phyloP scores from a whole-genome alignment of 2,113 vertebrate species.

The Oncorhynchus mykiss region DNA sequence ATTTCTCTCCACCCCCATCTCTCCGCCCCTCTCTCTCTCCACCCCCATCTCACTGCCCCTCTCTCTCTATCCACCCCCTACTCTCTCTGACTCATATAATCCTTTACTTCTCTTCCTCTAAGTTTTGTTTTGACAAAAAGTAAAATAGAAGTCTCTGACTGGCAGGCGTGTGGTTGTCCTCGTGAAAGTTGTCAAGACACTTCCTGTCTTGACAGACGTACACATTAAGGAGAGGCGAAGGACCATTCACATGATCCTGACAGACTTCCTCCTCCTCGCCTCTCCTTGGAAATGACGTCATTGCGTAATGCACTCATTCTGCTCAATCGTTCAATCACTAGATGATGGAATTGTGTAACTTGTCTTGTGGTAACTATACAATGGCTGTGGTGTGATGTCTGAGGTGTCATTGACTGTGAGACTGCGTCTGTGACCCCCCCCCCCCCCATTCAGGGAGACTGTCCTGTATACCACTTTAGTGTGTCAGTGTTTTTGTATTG shows the following conservation, averaged over 20 bases:
- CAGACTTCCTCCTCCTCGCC: background rate
- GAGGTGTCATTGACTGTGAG: background rate
- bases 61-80: no score
- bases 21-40: no score
- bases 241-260: slow-evolving; percentile 10
- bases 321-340: slow-evolving; percentile 5
- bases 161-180: background rate
- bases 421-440: background rate
- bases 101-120: no score
- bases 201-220: background rate
- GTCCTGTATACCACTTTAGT: background rate
- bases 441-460: background rate
- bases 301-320: slow-evolving; percentile 19
- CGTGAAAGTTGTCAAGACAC: background rate
- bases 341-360: background rate
- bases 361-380: background rate
- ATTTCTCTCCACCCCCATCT: no score
- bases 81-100: no score
- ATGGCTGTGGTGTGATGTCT: background rate
- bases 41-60: no score
- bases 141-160: background rate
- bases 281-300: background rate
- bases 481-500: no score
- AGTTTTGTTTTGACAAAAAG: background rate
- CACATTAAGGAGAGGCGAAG: background rate